Conservation (phyloP, 2,888 invertebrate genomes). For the Andrena flavipes region DNA sequence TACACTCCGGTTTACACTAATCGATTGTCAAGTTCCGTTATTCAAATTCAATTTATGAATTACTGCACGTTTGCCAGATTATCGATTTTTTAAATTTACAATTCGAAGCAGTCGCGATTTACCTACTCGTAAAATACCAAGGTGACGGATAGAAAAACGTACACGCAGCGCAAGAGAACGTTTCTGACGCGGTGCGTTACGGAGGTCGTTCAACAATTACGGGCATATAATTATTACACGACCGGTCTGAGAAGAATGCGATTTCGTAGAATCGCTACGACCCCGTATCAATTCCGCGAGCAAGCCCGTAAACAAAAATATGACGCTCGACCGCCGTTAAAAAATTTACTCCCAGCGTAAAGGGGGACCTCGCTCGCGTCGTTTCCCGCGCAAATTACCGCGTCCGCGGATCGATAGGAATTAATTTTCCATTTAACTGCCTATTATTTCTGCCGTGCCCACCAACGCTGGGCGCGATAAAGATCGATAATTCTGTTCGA, state of each 20-base stretch:
- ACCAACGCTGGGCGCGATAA: conserved; percentile 8
- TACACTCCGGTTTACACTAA: no score
- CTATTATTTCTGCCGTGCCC: conserved; percentile 44
- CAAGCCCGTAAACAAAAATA: conserved; percentile 62
- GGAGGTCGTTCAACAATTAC: conserved; percentile 53
- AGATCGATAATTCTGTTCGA: conserved; percentile 21
- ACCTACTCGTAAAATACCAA: no score
- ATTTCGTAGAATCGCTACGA: conserved; percentile 36
- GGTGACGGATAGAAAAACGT: no score
- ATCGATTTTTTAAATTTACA: neutral
- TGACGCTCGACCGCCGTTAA: conserved; percentile 61
- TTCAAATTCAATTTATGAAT: no score
- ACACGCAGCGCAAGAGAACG: no score
- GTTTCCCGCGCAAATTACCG: conserved; percentile 24
- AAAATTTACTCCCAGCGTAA: conserved; percentile 63
- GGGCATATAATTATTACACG: conserved; percentile 53
- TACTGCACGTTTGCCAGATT: neutral
- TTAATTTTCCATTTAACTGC: conserved; percentile 63
- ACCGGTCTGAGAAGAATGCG: conserved; percentile 32
- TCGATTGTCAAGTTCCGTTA: neutral
- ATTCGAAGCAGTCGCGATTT: no score
- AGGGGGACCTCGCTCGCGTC: conserved; percentile 28
- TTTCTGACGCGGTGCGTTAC: conserved; percentile 24
- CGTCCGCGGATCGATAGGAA: conserved; percentile 49
- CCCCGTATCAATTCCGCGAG: conserved; percentile 52